These are phyloP conservation scores for Hymenochirus boettgeri DNA, from an alignment of 2,113 vertebrate species.

Conservation along the genomic window DNA sequence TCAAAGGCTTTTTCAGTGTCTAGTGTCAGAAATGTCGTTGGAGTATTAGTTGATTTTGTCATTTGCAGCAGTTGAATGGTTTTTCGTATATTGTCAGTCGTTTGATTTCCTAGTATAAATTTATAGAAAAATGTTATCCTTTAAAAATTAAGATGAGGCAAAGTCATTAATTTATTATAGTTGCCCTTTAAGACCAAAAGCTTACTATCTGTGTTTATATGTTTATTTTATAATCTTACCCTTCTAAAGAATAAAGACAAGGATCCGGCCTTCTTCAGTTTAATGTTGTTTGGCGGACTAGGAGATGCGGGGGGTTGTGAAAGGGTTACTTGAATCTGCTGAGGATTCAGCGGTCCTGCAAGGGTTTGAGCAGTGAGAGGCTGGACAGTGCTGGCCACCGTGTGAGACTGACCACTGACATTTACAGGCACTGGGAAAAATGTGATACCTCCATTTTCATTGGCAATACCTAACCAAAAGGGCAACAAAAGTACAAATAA, in stretches of 20 bases:
- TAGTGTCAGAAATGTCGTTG: too few species aligned
- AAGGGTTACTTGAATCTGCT: slow-evolving; percentile 59
- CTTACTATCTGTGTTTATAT: too few species aligned
- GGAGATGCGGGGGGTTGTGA: slow-evolving; percentile 55
- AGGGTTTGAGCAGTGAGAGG: slow-evolving; percentile 66
- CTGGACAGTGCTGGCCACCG: slow-evolving; percentile 66
- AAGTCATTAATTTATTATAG: too few species aligned
- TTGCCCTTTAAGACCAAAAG: too few species aligned
- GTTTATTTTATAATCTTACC: slow-evolving; percentile 52
- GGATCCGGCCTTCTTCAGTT: slow-evolving; percentile 58
- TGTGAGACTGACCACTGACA: slow-evolving; percentile 63
- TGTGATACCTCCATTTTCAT: slow-evolving; percentile 85
- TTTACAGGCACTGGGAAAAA: slow-evolving; percentile 78
- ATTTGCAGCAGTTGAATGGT: too few species aligned
- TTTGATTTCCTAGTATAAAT: too few species aligned
- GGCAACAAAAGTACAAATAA: background rate
- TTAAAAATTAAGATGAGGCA: too few species aligned
- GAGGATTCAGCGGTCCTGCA: slow-evolving; percentile 56
- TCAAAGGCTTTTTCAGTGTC: too few species aligned
- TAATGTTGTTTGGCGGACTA: slow-evolving; percentile 46
- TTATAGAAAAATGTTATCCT: too few species aligned
- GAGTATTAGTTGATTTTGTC: too few species aligned
- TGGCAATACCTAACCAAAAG: slow-evolving; percentile 75
- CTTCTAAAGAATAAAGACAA: slow-evolving; percentile 71
- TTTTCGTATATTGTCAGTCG: too few species aligned